Base-by-base conservation (phyloP, 2,888 invertebrate genomes). In the Tiphia femorata region DNA sequence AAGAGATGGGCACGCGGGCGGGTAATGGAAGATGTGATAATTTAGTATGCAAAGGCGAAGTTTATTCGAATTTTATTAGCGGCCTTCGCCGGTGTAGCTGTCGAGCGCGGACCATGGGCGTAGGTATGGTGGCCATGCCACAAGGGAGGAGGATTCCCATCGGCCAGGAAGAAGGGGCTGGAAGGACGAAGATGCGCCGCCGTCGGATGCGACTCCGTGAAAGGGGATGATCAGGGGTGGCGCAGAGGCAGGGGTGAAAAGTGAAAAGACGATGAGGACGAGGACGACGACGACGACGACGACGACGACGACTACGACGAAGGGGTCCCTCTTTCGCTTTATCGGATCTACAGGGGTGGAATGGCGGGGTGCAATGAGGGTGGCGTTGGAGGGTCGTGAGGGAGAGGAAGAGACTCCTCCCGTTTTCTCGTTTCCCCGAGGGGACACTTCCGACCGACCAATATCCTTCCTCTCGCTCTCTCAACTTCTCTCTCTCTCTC, bases 41-140 rank as follows among this genome's bases (percentile, higher is more conserved):
- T 81, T 82, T 79, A 80, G 81, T 81, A 83, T 83, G 81, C 81
- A 78, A n/a, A 76, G 78, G 75, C 71, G 72, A 79, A 82, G 82
- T 81, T 82, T 83, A 83, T 83, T 83, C 81, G 83, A 83, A 83
- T 83, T 83, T 83, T 83, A 83, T 83, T 79, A 81, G 81, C 73
- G 76, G 75, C 68, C 66, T 72, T 61, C n/a, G n/a, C n/a, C n/a
- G n/a, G n/a, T n/a, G n/a, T n/a, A n/a, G 73, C 70, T 76, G 79
- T 77, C 76, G 73, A n/a, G n/a, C 76, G 76, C 65, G 74, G 70
- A 72, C 62, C 60, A 63, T 60, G 71, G n/a, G 70, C 51, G 63
- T 61, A 67, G 62, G 61, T 58, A 64, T 56, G 68, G 58, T 58
- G 66, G 60, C 19, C 53, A 56, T 67, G 73, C 64, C 70, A 70